Base-by-base conservation (phyloP, 1,140 invertebrate species). In the Rhyacophila brunnea region DNA sequence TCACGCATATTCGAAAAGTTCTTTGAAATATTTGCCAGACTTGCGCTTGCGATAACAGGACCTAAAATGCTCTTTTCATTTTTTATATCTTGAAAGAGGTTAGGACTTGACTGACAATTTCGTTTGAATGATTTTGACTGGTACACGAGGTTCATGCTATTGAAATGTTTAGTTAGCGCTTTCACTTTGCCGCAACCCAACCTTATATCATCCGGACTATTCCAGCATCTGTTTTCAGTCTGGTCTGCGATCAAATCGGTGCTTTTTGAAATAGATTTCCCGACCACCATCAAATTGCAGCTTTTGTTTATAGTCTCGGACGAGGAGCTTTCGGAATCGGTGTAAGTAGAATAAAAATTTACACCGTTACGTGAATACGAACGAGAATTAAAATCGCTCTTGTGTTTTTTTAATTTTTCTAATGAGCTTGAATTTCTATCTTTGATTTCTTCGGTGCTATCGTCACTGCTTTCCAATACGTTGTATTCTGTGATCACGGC, bases 111-210 rank as follows among this genome's bases (percentile, higher is more conserved):
- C 58, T 77, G 73, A 62, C 73, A 78, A 66, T 75, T 74, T 49
- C 75, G 68, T 65, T 77, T 77, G 50, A 75, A 76, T 49, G 55
- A 72, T 60, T 71, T 77, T 3, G 72, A 71, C 44, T 74, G 71
- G 51, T 79, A 79, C 11, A 48, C 70, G 11, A 79, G 66, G 66
- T 78, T 77, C 9, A 79, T 77, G 54, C 70, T 68, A 53, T 79
- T 76, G 62, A 87, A 87, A 64, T 83, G 83, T 70, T 83, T 84
- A 3, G 85, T 80, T 13, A 87, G 64, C 0, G 83, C 84, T 43
- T 83, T 84, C 1, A 87, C 85, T 71, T 81, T 77, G 1, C 85
- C 84, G 45, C 78, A 80, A 0, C 82, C 80, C 1, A 85, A 74
- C 28, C 82, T 70, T 15, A 81, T 82, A 46, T 84, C 81, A 51